These are phyloP conservation scores for Antechinus stuartii DNA, from an alignment of 2,113 vertebrate genomes.

Conservation along the genomic window DNA sequence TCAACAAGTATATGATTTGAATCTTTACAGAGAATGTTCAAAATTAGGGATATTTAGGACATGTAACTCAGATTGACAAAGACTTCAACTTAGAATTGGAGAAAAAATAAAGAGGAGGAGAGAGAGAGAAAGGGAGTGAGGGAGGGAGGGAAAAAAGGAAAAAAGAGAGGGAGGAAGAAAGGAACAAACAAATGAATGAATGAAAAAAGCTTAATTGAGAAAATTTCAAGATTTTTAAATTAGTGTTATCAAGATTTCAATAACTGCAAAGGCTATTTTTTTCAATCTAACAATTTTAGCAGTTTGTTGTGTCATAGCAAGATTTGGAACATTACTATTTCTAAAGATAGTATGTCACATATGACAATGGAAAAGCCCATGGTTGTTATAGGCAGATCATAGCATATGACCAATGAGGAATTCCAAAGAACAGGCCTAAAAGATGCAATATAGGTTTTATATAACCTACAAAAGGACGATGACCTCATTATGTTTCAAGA, in stretches of 20 bases:
- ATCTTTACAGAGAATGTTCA: no score
- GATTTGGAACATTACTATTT: not conserved
- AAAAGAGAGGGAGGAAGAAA: no score
- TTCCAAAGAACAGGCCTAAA: not conserved
- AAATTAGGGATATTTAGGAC: not conserved
- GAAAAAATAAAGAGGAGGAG: not conserved
- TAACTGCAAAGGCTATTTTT: not conserved
- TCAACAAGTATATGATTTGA: no score
- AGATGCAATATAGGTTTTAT: no score
- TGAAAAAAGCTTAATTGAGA: not conserved
- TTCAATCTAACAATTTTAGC: not conserved
- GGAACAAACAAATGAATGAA: no score
- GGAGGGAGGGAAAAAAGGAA: no score
- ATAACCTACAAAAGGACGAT: not conserved
- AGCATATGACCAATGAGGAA: not conserved
- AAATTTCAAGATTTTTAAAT: not conserved
- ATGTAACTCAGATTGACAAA: not conserved
- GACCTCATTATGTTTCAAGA: not conserved
- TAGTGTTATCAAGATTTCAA: not conserved
- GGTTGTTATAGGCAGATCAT: not conserved
- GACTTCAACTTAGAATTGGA: not conserved
- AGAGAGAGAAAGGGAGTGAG: no score
- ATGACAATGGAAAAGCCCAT: not conserved
- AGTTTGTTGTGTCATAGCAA: not conserved
- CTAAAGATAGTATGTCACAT: not conserved